A percentile compares a stretch with the other conserved stretches of the same genome.
phyloP scores from a whole-genome alignment of 2,888 invertebrate species.

The Hemistola chrysoprasaria region DNA sequence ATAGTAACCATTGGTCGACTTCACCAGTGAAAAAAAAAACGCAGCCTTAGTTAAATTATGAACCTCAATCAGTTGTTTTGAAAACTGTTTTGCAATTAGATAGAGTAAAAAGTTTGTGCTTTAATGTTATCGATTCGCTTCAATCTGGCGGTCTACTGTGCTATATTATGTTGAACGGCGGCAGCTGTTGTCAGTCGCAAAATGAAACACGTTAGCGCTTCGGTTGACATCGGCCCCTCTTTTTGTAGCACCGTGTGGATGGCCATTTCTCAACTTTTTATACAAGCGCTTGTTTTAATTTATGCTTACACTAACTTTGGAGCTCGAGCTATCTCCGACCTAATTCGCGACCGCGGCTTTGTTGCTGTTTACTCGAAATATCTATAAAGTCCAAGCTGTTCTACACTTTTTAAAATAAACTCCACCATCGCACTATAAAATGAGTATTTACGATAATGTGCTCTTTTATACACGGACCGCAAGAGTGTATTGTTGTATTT shows the following conservation, averaged over 20 bases:
- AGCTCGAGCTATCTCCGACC: slow-evolving; percentile 70
- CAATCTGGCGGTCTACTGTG: slow-evolving; percentile 37
- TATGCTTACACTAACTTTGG: slow-evolving; percentile 75
- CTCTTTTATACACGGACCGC: slow-evolving; percentile 33
- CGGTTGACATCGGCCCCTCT: slow-evolving; percentile 68
- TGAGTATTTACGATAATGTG: slow-evolving; percentile 43
- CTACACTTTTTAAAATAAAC: slow-evolving; percentile 7
- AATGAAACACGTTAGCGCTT: slow-evolving; percentile 77
- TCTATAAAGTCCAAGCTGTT: slow-evolving; percentile 45
- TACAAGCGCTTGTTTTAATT: slow-evolving; percentile 78
- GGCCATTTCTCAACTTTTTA: slow-evolving; percentile 81
- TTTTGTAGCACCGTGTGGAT: slow-evolving; percentile 73
- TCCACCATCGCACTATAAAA: slow-evolving; percentile 40
- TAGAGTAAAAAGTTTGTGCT: no score
- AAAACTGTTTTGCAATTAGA: no score
- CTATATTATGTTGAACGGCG: slow-evolving; percentile 51
- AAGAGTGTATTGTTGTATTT: slow-evolving; percentile 23
- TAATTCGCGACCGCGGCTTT: slow-evolving; percentile 68
- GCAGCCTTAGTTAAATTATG: no score
- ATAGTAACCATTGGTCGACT: no score
- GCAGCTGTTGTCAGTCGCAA: slow-evolving; percentile 71
- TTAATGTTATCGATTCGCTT: no score
- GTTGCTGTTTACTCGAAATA: slow-evolving; percentile 56
- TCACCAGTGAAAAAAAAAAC: no score
- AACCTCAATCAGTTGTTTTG: no score